Conservation (phyloP, 2,888 invertebrate genomes). For the Agrochola macilenta region DNA sequence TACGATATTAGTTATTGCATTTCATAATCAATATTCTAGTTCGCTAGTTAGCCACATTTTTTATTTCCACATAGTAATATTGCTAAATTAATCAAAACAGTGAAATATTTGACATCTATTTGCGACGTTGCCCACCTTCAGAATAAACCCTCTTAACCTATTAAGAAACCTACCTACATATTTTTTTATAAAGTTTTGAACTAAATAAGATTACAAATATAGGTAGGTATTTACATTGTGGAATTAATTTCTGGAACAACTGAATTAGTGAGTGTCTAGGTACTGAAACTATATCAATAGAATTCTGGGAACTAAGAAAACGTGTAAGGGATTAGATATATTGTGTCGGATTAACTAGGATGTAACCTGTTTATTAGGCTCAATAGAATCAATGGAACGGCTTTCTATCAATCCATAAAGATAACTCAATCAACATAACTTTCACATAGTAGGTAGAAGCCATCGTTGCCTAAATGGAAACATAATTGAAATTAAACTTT, state of each 20-base stretch:
- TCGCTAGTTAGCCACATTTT: no score
- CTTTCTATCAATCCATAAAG: neutral
- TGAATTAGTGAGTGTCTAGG: conserved; percentile 7
- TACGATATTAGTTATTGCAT: no score
- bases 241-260: conserved; percentile 8
- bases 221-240: neutral
- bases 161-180: conserved; percentile 53
- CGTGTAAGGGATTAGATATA: neutral
- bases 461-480: neutral
- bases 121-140: no score
- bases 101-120: no score
- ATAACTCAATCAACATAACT: neutral
- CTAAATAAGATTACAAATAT: neutral
- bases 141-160: no score
- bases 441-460: neutral
- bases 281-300: neutral
- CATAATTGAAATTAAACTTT: neutral
- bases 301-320: conserved; percentile 17
- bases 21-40: no score
- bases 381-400: conserved; percentile 2
- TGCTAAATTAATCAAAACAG: no score
- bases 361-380: conserved; percentile 1
- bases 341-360: conserved; percentile 2
- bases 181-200: conserved; percentile 33
- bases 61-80: no score